Base-by-base conservation (phyloP, 1,140 invertebrate genomes). In the Metopolophium dirhodum region DNA sequence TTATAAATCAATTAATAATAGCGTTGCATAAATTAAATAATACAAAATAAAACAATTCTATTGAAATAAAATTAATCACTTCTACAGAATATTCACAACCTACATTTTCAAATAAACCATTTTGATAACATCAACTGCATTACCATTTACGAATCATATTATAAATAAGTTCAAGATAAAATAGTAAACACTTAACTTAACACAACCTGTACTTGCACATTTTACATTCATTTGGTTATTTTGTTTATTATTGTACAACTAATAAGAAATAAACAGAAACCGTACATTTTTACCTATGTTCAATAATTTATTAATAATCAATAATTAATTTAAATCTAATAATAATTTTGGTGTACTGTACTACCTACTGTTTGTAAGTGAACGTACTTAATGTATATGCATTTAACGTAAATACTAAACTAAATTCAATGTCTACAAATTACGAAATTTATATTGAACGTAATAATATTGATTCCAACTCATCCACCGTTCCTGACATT, bases 21-120 rank as follows among this genome's bases (percentile, higher is more conserved):
- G 14, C n/a, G n/a, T 77, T 35, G 6, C n/a, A 77, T n/a, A 18
- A 4, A 77, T 77, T 77, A 7, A n/a, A n/a, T 77, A 20, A 77
- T 77, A 18, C 51, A n/a, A 68, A 61, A 68, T 30, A 61, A 77
- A 77, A 77, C n/a, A 68, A 26, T 68, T n/a, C 11, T 30, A 68
- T 68, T n/a, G 61, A n/a, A 68, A 68, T 68, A n/a, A n/a, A 77
- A 77, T 77, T n/a, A n/a, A n/a, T 77, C 23, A 77, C n/a, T 77
- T 20, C 14, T n/a, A 77, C 18, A 77, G n/a, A 77, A 18, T n/a
- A 77, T 77, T 77, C 61, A n/a, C 4, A 77, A 77, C n/a, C n/a
- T 77, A 77, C 61, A 77, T 77, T 77, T 68, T n/a, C 0, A n/a
- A 77, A 77, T 77, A n/a, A 77, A n/a, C 14, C 14, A 77, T 77